Conservation (phyloP, 1,140 invertebrate species). For the Drosophila arawakana region DNA sequence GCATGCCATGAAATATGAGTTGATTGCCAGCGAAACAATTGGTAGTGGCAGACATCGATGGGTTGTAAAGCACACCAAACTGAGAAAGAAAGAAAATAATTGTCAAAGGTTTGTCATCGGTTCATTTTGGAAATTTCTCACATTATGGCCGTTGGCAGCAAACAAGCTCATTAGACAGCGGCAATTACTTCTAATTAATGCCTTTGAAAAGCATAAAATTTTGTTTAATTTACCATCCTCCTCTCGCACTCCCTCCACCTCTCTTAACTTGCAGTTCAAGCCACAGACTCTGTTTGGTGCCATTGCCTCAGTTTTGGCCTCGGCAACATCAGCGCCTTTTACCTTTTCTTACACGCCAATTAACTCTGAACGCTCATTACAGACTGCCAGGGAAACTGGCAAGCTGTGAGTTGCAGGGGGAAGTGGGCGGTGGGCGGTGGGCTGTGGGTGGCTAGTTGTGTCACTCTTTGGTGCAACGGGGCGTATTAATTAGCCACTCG, state of each 20-base stretch:
- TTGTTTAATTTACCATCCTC: conserved; percentile 64
- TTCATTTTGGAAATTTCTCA: conserved; percentile 5
- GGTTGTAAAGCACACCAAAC: conserved; percentile 56
- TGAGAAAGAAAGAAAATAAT: neutral
- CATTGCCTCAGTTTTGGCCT: neutral
- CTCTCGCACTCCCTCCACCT: conserved; percentile 11
- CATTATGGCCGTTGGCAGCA: conserved; percentile 23
- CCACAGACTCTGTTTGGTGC: neutral
- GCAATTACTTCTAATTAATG: conserved; percentile 80
- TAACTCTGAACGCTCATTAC: conserved; percentile 81
- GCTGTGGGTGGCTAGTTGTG: conserved; percentile 49
- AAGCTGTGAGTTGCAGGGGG: conserved; percentile 26
- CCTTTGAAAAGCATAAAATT: conserved; percentile 68
- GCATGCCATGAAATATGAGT: conserved; percentile 79
- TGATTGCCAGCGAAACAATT: conserved; percentile 53
- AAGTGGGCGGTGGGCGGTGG: neutral
- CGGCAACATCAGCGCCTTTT: conserved; percentile 26
- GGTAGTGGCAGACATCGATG: conserved; percentile 30
- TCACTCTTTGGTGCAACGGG: conserved; percentile 70
- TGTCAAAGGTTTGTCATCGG: neutral
- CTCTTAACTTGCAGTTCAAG: neutral
- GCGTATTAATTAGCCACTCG: conserved; percentile 80
- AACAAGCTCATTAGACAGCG: conserved; percentile 68
- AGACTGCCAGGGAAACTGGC: conserved; percentile 36
- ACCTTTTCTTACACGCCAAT: conserved; percentile 73